Base-by-base conservation (phyloP, 2,113 vertebrate species). In the Peromyscus maniculatus region DNA sequence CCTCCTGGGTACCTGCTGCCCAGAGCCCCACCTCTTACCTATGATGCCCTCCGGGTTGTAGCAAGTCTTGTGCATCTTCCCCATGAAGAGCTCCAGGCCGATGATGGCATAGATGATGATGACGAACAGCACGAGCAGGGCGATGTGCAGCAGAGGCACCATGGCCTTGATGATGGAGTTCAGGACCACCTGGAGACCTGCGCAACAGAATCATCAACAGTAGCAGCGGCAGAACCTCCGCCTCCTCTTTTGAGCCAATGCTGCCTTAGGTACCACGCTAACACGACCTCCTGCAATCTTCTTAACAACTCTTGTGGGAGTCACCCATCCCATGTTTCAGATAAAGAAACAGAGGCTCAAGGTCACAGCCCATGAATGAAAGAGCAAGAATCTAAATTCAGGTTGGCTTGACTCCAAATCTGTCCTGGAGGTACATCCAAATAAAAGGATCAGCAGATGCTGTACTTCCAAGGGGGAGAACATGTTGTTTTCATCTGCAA, bases 141-240 rank as follows among this genome's bases (percentile, higher is more conserved):
- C 99, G 57, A 99, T 99, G 46, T 99, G 99, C 98, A 99, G 99
- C 98, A 99, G 98, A 88, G 99, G 99, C 86, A 99, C 99, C 99
- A 99, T 99, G 99, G 99, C 99, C 99, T 99, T 99, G 98, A 99
- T 99, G 97, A 99, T 99, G 98, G 99, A 99, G 98, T 99, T 99
- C 98, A 99, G 98, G 98, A 99, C 99, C 97, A 99, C 99, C 98
- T 99, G 99, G 97, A 99, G 99, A 99, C 99, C 99, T 99, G 98
- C 4, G 98, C 46, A 69, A 98, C 95, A 98, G 64, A 94, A 95
- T 0, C 66, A 66, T 1, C 79, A 22, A 59, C 10, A 16, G 71
- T 52, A 43, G 74, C 59, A 5, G 15, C 8, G 5, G 17, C 39
- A 43, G 80, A 43, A 59, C 67, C n/a, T 26, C 26, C 0, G 8